phyloP scores from a whole-genome alignment of 2,797 vertebrate species.

The Lithobates sylvaticus region DNA sequence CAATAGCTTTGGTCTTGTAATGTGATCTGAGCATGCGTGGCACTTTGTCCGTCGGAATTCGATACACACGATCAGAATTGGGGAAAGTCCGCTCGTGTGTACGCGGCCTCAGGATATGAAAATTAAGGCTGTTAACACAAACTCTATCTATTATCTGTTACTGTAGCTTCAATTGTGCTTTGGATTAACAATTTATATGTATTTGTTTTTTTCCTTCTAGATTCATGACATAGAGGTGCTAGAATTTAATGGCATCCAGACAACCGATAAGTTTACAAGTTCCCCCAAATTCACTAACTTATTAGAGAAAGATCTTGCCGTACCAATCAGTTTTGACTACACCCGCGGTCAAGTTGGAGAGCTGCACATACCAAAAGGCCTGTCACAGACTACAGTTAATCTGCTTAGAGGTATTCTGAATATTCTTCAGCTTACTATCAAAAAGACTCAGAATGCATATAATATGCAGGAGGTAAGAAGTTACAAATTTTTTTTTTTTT shows the following conservation, averaged over 20 bases:
- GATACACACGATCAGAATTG: no score
- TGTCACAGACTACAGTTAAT: slow-evolving; percentile 76
- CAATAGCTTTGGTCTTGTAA: no score
- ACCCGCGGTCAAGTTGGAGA: slow-evolving; percentile 75
- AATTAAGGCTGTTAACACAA: no score
- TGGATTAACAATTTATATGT: no score
- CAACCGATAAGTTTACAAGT: slow-evolving; percentile 71
- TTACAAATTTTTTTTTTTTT: no score
- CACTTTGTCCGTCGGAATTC: no score
- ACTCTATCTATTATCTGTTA: no score
- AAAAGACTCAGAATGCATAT: slow-evolving; percentile 79
- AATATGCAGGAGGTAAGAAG: slow-evolving; percentile 81
- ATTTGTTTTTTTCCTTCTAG: slow-evolving; percentile 64
- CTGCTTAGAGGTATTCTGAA: slow-evolving; percentile 79
- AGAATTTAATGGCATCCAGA: slow-evolving; percentile 83
- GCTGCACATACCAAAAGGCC: slow-evolving; percentile 71
- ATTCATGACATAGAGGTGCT: slow-evolving; percentile 72
- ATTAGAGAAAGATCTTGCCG: slow-evolving; percentile 75
- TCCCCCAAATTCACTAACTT: slow-evolving; percentile 76
- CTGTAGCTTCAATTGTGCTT: no score
- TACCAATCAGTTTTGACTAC: slow-evolving; percentile 82
- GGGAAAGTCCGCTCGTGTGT: no score
- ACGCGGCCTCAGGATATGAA: no score
- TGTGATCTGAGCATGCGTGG: no score
- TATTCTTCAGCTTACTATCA: slow-evolving; percentile 79